Percentiles rank a stretch among this genome's conserved stretches.
These are phyloP conservation scores for Melanerpes formicivorus DNA, from an alignment of 2,113 vertebrate species.

Conservation along the genomic window DNA sequence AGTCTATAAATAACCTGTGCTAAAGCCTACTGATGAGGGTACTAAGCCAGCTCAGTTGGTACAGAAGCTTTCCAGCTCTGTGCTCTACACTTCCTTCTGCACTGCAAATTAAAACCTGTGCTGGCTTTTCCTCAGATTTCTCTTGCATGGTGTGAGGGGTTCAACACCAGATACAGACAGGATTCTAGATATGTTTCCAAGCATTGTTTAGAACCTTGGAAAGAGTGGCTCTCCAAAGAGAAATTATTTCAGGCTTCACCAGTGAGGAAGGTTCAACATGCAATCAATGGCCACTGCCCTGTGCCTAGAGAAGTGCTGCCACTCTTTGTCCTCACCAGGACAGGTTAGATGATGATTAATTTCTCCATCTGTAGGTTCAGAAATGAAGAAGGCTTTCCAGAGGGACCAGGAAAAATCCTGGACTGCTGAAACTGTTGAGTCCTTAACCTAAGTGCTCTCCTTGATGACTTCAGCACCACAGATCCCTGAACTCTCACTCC, in stretches of 20 bases:
- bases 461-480: not conserved
- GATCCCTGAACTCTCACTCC: not conserved
- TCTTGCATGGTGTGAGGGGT: not conserved
- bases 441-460: not conserved
- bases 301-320: not conserved
- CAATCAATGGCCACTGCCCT: not conserved
- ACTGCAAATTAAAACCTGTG: not conserved
- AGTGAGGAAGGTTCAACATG: not conserved
- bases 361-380: not conserved
- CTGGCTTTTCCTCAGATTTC: not conserved
- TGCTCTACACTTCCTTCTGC: not conserved
- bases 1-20: conserved; percentile 1
- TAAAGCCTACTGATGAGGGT: not conserved
- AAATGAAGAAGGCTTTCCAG: not conserved
- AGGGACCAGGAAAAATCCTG: not conserved
- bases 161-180: not conserved
- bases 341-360: not conserved
- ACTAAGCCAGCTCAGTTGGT: not conserved
- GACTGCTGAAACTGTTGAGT: not conserved
- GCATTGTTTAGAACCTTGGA: not conserved
- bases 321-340: not conserved
- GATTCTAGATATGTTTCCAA: not conserved
- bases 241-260: not conserved
- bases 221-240: not conserved
- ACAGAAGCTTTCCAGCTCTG: not conserved